Evolutionary conservation across 1,140 invertebrate genomes (phyloP).

Genomic region (Zaprionus davidi): DNA sequence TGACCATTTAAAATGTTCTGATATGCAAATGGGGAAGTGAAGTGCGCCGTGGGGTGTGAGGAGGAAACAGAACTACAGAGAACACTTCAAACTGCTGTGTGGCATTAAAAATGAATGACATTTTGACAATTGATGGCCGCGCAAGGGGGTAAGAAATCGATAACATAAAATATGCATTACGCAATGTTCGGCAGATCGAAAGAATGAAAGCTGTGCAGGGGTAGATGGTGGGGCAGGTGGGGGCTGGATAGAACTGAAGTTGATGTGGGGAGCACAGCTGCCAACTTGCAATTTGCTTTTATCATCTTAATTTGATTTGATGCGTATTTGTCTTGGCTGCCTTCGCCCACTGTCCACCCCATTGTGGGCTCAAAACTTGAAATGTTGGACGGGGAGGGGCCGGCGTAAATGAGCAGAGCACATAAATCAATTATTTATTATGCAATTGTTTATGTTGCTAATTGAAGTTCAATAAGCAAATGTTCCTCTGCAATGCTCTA

Average conservation of each 20-base stretch:
- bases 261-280: slow-evolving; percentile 24
- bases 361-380: not conserved
- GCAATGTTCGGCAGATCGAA: slow-evolving; percentile 21
- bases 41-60: not conserved
- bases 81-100: slow-evolving; percentile 32
- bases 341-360: not conserved
- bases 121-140: slow-evolving; percentile 74
- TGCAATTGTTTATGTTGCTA: slow-evolving; percentile 40
- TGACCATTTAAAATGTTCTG: slow-evolving; percentile 27
- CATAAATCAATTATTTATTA: slow-evolving; percentile 67
- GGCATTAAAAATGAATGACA: slow-evolving; percentile 77
- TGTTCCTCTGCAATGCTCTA: not conserved
- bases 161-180: slow-evolving; percentile 80
- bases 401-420: slow-evolving; percentile 53
- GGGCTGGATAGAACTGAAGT: not conserved
- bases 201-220: not conserved
- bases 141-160: slow-evolving; percentile 64
- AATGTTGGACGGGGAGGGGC: not conserved
- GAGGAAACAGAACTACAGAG: not conserved
- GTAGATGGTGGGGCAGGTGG: no score
- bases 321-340: slow-evolving; percentile 55
- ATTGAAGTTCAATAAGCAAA: slow-evolving; percentile 41
- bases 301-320: slow-evolving; percentile 80
- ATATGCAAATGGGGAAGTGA: not conserved
- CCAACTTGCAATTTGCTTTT: slow-evolving; percentile 80